phyloP scores from a whole-genome alignment of 1,140 invertebrate genomes.

The Dryas iulia region DNA sequence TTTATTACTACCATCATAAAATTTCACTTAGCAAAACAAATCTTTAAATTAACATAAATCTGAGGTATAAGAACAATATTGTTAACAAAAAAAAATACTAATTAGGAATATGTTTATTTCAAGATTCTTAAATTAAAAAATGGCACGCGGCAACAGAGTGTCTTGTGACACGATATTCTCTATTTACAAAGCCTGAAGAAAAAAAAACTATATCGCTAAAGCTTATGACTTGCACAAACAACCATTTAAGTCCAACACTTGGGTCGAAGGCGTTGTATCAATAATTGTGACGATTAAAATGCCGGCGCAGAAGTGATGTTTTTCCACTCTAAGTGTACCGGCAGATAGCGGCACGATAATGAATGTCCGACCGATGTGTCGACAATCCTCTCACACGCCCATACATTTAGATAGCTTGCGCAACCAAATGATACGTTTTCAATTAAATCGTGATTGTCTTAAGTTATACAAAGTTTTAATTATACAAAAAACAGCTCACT shows the following conservation, averaged over 20 bases:
- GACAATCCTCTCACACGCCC: slow-evolving; percentile 1
- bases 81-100: too few species aligned
- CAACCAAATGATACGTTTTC: slow-evolving; percentile 9
- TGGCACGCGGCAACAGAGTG: too few species aligned
- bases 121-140: too few species aligned
- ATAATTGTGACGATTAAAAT: slow-evolving; percentile 45
- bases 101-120: too few species aligned
- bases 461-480: too few species aligned
- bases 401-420: slow-evolving; percentile 3
- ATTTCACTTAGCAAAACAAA: too few species aligned
- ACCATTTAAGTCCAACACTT: slow-evolving; percentile 27
- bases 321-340: slow-evolving; percentile 20
- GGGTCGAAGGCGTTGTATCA: slow-evolving; percentile 33
- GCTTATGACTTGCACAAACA: slow-evolving; percentile 7
- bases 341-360: slow-evolving; percentile 23
- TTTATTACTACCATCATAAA: too few species aligned
- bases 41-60: too few species aligned
- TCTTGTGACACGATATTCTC: too few species aligned
- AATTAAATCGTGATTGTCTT: slow-evolving; percentile 1
- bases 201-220: slow-evolving; percentile 19
- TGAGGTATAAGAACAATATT: too few species aligned
- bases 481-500: too few species aligned
- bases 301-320: slow-evolving; percentile 37
- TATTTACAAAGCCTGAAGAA: too few species aligned
- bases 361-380: slow-evolving; percentile 13